Percentiles rank a stretch among this genome's conserved stretches.
Evolutionary conservation across 2,888 invertebrate species (phyloP).

Genomic region (Zygogramma bicolorata): DNA sequence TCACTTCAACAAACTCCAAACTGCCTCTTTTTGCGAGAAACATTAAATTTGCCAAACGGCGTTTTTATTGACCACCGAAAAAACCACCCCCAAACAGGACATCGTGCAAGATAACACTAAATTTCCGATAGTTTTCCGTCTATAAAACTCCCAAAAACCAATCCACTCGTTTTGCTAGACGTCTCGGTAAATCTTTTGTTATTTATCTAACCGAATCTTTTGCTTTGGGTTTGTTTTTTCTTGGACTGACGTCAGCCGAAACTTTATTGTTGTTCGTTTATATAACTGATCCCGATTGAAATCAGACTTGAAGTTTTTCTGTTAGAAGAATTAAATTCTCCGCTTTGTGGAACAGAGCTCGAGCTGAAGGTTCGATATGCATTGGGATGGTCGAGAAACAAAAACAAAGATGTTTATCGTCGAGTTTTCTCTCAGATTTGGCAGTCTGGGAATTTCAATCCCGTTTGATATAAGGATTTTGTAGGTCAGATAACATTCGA

Average conservation of each 20-base stretch:
- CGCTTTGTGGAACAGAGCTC: constrained; percentile 9
- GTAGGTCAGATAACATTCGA: background rate
- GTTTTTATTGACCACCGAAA: constrained; percentile 31
- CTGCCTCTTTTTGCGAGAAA: constrained; percentile 1
- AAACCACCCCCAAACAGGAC: constrained; percentile 21
- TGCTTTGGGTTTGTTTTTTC: constrained; percentile 37
- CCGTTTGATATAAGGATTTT: background rate
- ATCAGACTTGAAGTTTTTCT: constrained; percentile 30
- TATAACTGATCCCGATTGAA: constrained; percentile 30
- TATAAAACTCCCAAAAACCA: constrained; percentile 38
- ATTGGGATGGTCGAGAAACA: background rate
- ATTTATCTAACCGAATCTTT: constrained; percentile 53
- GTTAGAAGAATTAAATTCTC: constrained; percentile 29
- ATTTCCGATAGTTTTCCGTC: constrained; percentile 35
- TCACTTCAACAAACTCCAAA: background rate
- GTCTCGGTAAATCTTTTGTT: constrained; percentile 54
- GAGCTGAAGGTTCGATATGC: constrained; percentile 8
- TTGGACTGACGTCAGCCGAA: constrained; percentile 26
- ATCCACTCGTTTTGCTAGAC: constrained; percentile 49
- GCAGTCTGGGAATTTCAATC: background rate
- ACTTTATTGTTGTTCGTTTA: constrained; percentile 33
- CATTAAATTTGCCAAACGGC: constrained; percentile 31
- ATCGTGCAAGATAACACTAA: constrained; percentile 22
- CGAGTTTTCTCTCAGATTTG: background rate
- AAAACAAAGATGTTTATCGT: background rate